phyloP scores from a whole-genome alignment of 2,888 invertebrate genomes.

The Ischnura elegans region DNA sequence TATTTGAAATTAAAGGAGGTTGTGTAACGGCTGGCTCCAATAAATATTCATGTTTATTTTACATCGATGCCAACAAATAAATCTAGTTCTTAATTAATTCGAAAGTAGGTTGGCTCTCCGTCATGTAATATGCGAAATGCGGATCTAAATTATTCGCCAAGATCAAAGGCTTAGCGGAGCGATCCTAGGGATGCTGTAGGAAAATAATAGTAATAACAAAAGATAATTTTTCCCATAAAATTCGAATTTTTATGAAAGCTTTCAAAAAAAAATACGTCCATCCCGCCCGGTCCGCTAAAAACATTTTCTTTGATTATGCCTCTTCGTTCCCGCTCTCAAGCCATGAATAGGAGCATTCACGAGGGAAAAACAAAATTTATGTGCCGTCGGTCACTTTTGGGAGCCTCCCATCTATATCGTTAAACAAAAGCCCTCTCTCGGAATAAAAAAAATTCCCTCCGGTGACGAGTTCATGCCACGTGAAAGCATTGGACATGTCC shows the following conservation, averaged over 20 bases:
- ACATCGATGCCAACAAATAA: background rate
- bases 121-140: background rate
- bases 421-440: conserved; percentile 12
- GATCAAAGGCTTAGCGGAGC: background rate
- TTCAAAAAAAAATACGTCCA: background rate
- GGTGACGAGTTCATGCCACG: conserved; percentile 18
- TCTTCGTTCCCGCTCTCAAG: background rate
- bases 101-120: background rate
- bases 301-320: conserved; percentile 24
- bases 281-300: background rate
- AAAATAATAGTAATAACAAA: too few species aligned
- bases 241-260: background rate
- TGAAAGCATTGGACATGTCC: background rate
- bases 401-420: conserved; percentile 26
- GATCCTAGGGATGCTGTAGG: background rate
- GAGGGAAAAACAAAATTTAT: background rate
- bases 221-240: background rate
- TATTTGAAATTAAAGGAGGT: background rate
- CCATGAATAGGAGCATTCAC: background rate
- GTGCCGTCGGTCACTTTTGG: conserved; percentile 34
- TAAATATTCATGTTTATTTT: too few species aligned
- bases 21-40: background rate
- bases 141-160: background rate
- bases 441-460: conserved; percentile 22
- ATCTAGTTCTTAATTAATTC: background rate